Conservation (phyloP, 2,797 vertebrate species). For the Syngnathus rostellatus region DNA sequence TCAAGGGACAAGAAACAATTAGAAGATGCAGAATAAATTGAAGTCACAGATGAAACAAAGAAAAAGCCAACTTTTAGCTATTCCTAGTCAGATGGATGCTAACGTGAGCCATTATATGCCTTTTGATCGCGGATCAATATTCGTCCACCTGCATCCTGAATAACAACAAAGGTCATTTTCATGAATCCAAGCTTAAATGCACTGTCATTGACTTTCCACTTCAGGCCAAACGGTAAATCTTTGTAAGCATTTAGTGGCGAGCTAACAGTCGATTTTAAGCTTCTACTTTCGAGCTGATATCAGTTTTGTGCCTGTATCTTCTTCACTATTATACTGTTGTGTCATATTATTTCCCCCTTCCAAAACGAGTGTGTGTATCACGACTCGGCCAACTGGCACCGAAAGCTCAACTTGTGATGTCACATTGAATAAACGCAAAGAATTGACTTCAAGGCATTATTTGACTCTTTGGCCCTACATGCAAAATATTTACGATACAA, state of each 20-base stretch:
- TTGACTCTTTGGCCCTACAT: neutral
- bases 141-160: neutral
- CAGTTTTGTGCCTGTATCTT: neutral
- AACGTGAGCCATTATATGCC: neutral
- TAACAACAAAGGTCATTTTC: slow-evolving; percentile 1
- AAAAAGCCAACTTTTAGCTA: neutral
- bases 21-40: slow-evolving; percentile 7
- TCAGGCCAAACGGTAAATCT: neutral
- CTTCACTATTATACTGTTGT: neutral
- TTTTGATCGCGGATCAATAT: neutral
- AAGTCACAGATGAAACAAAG: neutral
- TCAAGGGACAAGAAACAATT: slow-evolving; percentile 13
- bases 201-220: neutral
- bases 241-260: neutral
- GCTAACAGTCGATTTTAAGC: neutral
- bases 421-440: neutral
- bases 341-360: neutral
- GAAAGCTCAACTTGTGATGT: slow-evolving; percentile 1
- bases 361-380: neutral
- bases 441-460: neutral
- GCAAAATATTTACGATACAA: neutral
- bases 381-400: neutral
- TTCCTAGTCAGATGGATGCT: neutral
- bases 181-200: neutral
- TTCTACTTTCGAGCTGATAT: neutral